These are phyloP conservation scores for Rhombomys opimus DNA, from an alignment of 2,113 vertebrate species.

Conservation along the genomic window DNA sequence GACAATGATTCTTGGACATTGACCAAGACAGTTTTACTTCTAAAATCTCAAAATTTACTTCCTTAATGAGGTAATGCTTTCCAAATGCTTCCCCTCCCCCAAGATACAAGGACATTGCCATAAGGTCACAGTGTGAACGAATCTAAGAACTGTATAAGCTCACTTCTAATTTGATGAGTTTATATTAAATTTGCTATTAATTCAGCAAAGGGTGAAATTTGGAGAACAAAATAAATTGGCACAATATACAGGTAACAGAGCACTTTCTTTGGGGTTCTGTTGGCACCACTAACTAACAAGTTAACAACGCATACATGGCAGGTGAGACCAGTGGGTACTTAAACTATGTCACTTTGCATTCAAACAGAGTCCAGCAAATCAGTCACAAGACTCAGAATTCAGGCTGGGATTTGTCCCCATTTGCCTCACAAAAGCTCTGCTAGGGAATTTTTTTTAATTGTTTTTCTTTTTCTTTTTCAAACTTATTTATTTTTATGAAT, in stretches of 20 bases:
- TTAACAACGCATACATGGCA: not conserved
- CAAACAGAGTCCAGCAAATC: slow-evolving; percentile 6
- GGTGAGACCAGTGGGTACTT: not conserved
- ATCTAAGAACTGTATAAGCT: not conserved
- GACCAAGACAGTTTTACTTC: slow-evolving; percentile 11
- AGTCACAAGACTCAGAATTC: not conserved
- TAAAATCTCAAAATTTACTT: slow-evolving; percentile 68
- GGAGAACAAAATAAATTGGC: not conserved
- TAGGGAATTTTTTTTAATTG: not conserved
- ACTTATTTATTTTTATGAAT: no score
- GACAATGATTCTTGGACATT: slow-evolving; percentile 1
- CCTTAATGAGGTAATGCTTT: slow-evolving; percentile 22
- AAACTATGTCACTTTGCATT: slow-evolving; percentile 22
- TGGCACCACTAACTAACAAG: not conserved
- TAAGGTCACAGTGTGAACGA: not conserved
- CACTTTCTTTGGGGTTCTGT: slow-evolving; percentile 9
- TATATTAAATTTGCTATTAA: slow-evolving; percentile 41
- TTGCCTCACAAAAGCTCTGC: not conserved
- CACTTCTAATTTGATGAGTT: slow-evolving; percentile 30
- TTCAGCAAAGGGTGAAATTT: slow-evolving; percentile 23
- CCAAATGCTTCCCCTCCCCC: not conserved
- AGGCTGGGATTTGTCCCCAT: not conserved
- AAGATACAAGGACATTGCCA: not conserved
- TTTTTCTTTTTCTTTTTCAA: no score
- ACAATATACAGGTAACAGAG: not conserved